phyloP scores from a whole-genome alignment of 2,113 vertebrate species.

The Hymenochirus boettgeri region DNA sequence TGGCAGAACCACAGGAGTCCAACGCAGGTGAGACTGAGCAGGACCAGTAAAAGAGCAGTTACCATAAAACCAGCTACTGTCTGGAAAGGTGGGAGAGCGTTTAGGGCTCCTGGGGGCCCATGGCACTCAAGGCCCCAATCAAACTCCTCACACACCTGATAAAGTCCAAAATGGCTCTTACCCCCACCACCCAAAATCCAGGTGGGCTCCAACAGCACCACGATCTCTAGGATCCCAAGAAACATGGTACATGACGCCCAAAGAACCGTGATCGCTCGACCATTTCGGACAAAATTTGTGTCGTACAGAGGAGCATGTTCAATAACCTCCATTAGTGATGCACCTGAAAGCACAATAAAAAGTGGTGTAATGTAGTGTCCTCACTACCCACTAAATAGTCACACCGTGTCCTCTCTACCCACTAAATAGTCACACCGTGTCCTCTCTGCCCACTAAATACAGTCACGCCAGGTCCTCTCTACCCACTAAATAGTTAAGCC shows the following conservation, averaged over 20 bases:
- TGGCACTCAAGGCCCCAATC: slow-evolving; percentile 67
- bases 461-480: too few species aligned
- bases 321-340: slow-evolving; percentile 39
- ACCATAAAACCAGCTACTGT: slow-evolving; percentile 70
- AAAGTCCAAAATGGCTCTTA: slow-evolving; percentile 68
- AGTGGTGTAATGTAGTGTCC: too few species aligned
- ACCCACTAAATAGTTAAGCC: too few species aligned
- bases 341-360: not conserved
- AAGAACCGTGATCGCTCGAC: slow-evolving; percentile 68
- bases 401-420: too few species aligned
- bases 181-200: slow-evolving; percentile 60
- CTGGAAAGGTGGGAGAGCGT: slow-evolving; percentile 73
- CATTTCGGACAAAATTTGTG: slow-evolving; percentile 73
- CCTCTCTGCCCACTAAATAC: too few species aligned
- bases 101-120: slow-evolving; percentile 62
- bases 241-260: slow-evolving; percentile 75
- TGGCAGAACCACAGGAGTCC: slow-evolving; percentile 73
- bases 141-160: slow-evolving; percentile 69
- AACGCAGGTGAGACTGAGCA: slow-evolving; percentile 69
- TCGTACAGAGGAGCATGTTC: slow-evolving; percentile 71
- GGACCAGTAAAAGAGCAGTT: slow-evolving; percentile 67
- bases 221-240: slow-evolving; percentile 71
- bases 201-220: slow-evolving; percentile 72
- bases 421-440: too few species aligned
- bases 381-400: too few species aligned